A percentile compares a stretch with the other conserved stretches of the same genome.
Conservation (phyloP, 2,113 vertebrate genomes). For the Malaclemys terrapin region DNA sequence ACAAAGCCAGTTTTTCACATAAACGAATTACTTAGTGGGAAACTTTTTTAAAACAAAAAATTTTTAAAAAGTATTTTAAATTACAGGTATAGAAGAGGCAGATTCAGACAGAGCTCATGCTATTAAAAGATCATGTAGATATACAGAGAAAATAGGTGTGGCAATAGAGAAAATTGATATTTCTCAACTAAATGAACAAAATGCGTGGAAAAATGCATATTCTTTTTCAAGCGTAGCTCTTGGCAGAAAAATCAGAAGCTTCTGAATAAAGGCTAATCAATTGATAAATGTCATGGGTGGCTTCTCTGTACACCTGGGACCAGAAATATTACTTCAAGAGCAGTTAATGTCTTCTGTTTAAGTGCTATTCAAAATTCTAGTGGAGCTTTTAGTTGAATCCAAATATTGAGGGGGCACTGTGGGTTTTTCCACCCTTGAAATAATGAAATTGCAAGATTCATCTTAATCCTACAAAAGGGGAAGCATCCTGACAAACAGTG, state of each 20-base stretch:
- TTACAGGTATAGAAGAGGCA: background rate
- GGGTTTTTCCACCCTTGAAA: background rate
- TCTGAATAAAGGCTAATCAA: background rate
- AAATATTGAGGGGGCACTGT: background rate
- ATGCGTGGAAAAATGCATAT: background rate
- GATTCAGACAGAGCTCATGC: background rate
- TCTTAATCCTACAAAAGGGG: background rate
- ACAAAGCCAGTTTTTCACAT: background rate
- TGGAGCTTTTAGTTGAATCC: background rate
- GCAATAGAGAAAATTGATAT: background rate
- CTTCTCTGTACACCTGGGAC: background rate
- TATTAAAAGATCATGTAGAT: background rate
- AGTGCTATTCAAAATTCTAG: background rate
- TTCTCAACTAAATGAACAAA: background rate
- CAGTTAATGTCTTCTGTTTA: background rate
- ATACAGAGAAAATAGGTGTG: background rate
- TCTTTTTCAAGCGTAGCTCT: background rate
- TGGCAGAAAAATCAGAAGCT: background rate
- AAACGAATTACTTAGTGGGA: background rate
- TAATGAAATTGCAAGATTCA: background rate
- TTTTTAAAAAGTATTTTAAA: background rate
- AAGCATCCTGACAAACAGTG: background rate
- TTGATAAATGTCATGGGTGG: background rate
- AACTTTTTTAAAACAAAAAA: background rate
- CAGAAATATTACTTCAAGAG: background rate